Evolutionary conservation across 2,113 vertebrate species (phyloP), one percentile per base, ranked within the genome.

Genomic region (Siphamia tubifer): DNA sequence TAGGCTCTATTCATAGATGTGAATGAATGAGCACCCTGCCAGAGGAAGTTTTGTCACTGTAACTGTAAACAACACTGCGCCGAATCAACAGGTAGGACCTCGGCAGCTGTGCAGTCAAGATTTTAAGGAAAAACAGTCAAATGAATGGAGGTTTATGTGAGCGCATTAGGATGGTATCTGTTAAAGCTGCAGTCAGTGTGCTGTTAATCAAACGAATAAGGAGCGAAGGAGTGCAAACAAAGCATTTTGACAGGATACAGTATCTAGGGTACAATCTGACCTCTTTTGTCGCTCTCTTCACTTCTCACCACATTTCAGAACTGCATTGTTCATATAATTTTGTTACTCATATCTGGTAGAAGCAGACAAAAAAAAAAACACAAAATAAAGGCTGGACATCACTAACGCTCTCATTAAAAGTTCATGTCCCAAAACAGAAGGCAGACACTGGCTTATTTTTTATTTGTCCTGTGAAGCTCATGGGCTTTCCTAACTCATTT

Each of bases 1-100:
- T 82, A 69, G 76, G 69, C 86, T 84, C 90, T 92, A 92, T 90
- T 91, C 89, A 89, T 91, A 91, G 86, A 82, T 60, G 78, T 84
- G 90, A 91, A 90, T 90, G 90, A 91, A 86, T 63, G 88, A 87
- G 79, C 63, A 34, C 30, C 24, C 35, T 87, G 89, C 89, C 86
- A 87, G 74, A 74, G 52, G 68, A 82, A 48, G 75, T 81, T 89
- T 83, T 82, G 81, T 71, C 87, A 74, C 63, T 57, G 56, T 52
- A 12, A 77, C 72, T 61, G 82, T 81, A 87, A 91, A 88, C 87
- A 88, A 88, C 79, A 77, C 74, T 39, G 30, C 60, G 79, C 81
- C 63, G 84, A 91, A 87, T 86, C 84, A 89, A 89, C 90, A 90
- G 87, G 88, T 91, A 83, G 78, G 60, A 78, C 31, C 68, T 76